Evolutionary conservation across 2,113 vertebrate species (phyloP).

Genomic region (Acrocephalus arundinaceus): DNA sequence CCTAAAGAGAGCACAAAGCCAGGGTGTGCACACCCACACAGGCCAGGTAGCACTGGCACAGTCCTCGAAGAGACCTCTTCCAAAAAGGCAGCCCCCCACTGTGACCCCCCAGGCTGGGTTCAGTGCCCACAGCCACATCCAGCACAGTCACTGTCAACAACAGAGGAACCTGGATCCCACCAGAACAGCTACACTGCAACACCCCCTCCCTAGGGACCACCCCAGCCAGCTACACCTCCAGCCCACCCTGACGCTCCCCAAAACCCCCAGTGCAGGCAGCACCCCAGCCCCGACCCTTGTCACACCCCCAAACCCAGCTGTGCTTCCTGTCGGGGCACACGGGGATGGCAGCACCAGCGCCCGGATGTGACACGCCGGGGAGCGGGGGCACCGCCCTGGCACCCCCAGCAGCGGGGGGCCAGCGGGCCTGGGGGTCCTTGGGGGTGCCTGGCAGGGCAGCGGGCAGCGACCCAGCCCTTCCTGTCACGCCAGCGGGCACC

Average conservation of each 20-base stretch:
- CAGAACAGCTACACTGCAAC: rapidly evolving
- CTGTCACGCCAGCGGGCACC: constrained; percentile 73
- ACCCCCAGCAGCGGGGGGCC: not conserved
- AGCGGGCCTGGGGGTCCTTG: not conserved
- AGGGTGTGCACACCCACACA: not conserved
- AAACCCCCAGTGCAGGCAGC: not conserved
- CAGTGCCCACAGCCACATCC: not conserved
- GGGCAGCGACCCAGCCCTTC: constrained; percentile 56
- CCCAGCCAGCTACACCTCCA: not conserved
- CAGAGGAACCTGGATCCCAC: not conserved
- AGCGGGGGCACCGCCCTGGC: constrained; percentile 19
- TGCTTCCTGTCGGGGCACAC: constrained; percentile 32
- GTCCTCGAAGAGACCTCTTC: not conserved
- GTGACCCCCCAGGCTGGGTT: not conserved
- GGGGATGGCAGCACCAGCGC: not conserved
- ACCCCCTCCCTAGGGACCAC: not conserved
- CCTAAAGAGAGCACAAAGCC: not conserved
- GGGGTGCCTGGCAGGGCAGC: not conserved
- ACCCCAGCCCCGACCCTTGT: not conserved
- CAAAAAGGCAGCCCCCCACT: not conserved
- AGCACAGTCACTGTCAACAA: rapidly evolving
- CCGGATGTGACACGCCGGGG: constrained; percentile 33
- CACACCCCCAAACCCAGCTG: not conserved
- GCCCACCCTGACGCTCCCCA: not conserved
- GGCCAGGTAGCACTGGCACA: not conserved